A percentile compares a stretch with the other conserved stretches of the same genome.
Evolutionary conservation across 1,140 invertebrate genomes (phyloP).

Genomic region (Agrilus planipennis): DNA sequence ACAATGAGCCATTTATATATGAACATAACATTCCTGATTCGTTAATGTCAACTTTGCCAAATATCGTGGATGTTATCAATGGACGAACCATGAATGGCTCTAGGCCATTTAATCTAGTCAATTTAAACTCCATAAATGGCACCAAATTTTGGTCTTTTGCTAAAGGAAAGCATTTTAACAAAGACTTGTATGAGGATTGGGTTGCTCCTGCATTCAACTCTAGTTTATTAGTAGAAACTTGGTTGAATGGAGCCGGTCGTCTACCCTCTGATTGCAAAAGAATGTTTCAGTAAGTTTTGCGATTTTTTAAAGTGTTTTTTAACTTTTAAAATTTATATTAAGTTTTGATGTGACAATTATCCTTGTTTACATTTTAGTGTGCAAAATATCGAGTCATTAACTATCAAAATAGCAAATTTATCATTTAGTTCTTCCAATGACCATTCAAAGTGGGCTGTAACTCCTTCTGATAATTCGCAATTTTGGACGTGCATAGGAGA

Average conservation of each 20-base stretch:
- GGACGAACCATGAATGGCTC: constrained; percentile 45
- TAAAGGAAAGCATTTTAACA: constrained; percentile 60
- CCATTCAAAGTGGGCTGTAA: constrained; percentile 88
- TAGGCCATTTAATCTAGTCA: constrained; percentile 49
- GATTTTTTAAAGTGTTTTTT: constrained; percentile 7
- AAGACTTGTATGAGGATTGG: constrained; percentile 75
- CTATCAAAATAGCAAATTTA: constrained; percentile 40
- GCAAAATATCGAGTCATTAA: constrained; percentile 51
- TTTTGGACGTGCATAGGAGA: constrained; percentile 82
- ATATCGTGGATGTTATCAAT: constrained; percentile 48
- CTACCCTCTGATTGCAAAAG: constrained; percentile 56
- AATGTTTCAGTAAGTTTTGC: constrained; percentile 36
- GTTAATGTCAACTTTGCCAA: constrained; percentile 40
- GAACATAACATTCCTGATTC: constrained; percentile 42
- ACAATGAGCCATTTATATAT: constrained; percentile 63
- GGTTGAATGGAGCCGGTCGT: constrained; percentile 69
- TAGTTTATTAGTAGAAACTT: constrained; percentile 71
- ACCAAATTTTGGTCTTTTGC: constrained; percentile 63
- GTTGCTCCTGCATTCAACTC: constrained; percentile 61
- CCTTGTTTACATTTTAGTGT: constrained; percentile 40
- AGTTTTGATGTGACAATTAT: constrained; percentile 4
- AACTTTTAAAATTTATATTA: constrained; percentile 5
- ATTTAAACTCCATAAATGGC: constrained; percentile 45
- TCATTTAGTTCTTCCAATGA: constrained; percentile 64
- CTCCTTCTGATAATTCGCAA: constrained; percentile 31